These are phyloP conservation scores for Delphinus delphis DNA, from an alignment of 2,113 vertebrate genomes.

Conservation along the genomic window DNA sequence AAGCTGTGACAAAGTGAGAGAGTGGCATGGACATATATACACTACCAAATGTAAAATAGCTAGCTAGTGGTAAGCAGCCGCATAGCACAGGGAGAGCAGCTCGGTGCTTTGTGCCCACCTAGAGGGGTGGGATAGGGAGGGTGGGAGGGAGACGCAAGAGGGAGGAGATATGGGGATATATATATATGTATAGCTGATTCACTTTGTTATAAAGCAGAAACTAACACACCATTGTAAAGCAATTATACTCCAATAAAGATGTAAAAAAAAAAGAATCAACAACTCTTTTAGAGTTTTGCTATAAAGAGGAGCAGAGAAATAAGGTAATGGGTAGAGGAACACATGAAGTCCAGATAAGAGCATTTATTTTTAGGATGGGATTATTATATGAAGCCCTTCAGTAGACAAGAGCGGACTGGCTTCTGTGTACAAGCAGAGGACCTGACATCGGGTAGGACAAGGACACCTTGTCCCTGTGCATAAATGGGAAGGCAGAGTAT, in stretches of 20 bases:
- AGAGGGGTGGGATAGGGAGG: too few species aligned
- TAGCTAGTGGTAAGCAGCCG: too few species aligned
- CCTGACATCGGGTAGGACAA: background rate
- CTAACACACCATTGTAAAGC: too few species aligned
- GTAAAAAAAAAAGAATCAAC: background rate
- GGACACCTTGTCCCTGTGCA: background rate
- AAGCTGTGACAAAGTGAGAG: too few species aligned
- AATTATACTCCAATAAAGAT: background rate
- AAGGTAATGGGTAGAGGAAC: background rate
- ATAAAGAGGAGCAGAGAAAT: background rate
- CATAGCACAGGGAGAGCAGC: too few species aligned
- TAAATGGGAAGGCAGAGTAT: background rate
- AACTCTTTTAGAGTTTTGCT: background rate
- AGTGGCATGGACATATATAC: too few species aligned
- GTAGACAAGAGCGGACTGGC: background rate
- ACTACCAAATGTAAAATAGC: too few species aligned
- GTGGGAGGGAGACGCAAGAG: too few species aligned
- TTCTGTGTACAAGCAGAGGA: background rate
- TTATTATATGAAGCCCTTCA: background rate
- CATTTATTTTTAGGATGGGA: background rate
- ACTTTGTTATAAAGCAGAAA: too few species aligned
- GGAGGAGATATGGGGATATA: too few species aligned
- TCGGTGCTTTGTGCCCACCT: too few species aligned
- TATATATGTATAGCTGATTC: too few species aligned
- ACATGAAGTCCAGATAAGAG: background rate